phyloP scores from a whole-genome alignment of 2,888 invertebrate genomes.

The Trachelus iudaicus region DNA sequence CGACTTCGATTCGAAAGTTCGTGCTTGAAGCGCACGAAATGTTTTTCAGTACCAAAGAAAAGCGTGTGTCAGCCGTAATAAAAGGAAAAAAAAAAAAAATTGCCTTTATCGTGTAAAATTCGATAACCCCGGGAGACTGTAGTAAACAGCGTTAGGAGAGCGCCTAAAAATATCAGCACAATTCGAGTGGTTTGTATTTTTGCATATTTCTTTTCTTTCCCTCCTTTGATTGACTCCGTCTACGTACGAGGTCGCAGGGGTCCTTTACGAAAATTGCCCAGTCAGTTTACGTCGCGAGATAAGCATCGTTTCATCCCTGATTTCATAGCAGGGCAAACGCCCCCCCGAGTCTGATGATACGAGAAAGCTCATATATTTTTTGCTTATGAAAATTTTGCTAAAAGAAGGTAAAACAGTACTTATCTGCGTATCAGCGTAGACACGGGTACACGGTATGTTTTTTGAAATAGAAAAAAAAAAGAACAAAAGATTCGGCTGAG shows the following conservation, averaged over 20 bases:
- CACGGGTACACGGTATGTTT: not conserved
- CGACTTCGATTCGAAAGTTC: not conserved
- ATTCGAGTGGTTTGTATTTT: not conserved
- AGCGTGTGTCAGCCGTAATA: not conserved
- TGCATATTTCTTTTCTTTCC: not conserved
- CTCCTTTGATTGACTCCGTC: not conserved
- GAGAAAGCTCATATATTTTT: not conserved
- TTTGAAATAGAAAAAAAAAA: not conserved
- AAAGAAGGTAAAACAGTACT: not conserved
- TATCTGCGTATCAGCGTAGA: not conserved
- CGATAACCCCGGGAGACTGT: not conserved
- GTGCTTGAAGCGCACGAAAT: not conserved
- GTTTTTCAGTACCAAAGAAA: not conserved
- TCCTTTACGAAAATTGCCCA: not conserved
- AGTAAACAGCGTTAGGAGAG: not conserved
- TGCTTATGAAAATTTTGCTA: not conserved
- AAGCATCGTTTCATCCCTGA: not conserved
- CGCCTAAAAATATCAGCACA: not conserved
- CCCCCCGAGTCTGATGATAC: not conserved
- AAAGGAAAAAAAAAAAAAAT: not conserved
- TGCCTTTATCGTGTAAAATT: not conserved
- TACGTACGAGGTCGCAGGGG: not conserved
- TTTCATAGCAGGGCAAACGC: not conserved
- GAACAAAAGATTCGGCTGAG: not conserved
- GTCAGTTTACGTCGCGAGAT: not conserved